phyloP scores from a whole-genome alignment of 2,113 vertebrate genomes.

The Carollia perspicillata region DNA sequence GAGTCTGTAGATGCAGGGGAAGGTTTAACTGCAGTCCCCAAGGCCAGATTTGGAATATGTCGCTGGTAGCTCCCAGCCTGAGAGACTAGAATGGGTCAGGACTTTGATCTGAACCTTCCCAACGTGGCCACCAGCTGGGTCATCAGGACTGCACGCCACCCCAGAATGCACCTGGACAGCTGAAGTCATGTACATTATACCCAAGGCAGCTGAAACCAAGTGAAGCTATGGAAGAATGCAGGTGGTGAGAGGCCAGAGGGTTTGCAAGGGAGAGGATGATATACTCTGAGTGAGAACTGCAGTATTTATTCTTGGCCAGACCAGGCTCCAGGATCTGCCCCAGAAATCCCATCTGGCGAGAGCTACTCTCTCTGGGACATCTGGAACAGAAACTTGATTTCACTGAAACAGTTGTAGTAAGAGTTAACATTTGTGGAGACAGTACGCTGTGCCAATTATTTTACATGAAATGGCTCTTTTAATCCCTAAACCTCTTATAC shows the following conservation, averaged over 20 bases:
- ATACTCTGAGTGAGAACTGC: not conserved
- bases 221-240: not conserved
- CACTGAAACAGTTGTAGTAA: not conserved
- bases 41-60: not conserved
- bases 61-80: not conserved
- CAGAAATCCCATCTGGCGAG: not conserved
- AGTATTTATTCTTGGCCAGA: not conserved
- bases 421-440: not conserved
- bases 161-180: not conserved
- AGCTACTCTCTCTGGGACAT: not conserved
- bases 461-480: not conserved
- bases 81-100: not conserved
- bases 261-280: not conserved
- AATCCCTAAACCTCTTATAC: not conserved
- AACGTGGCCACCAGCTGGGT: not conserved
- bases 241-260: not conserved
- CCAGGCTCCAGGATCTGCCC: not conserved
- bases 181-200: constrained; percentile 41
- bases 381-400: not conserved
- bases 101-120: not conserved
- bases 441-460: not conserved
- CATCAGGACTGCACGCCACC: not conserved
- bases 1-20: not conserved
- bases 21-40: not conserved
- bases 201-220: not conserved